A percentile compares a stretch with the other conserved stretches of the same genome.
Evolutionary conservation across 2,888 invertebrate genomes (phyloP).

Genomic region (Germaria angustata): DNA sequence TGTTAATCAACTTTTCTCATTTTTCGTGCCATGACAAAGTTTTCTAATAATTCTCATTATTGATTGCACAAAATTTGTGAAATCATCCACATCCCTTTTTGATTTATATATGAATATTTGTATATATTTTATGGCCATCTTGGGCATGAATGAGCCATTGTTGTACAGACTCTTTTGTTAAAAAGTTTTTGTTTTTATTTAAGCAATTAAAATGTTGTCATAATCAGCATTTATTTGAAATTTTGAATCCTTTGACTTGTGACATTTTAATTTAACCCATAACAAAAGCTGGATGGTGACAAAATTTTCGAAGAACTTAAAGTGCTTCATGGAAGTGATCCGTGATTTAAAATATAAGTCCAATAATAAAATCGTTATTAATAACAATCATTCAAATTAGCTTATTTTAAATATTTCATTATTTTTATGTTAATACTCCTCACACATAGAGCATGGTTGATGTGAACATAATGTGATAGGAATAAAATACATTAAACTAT

Average conservation of each 20-base stretch:
- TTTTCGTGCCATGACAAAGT: conserved; percentile 29
- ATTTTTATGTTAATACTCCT: too few relatives aligned
- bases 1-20: conserved; percentile 47
- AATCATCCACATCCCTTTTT: conserved; percentile 19
- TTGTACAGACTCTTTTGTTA: not conserved
- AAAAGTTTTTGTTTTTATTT: not conserved
- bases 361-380: too few relatives aligned
- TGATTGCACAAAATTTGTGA: conserved; percentile 37
- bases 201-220: conserved; percentile 64
- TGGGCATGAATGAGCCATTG: not conserved
- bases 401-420: too few relatives aligned
- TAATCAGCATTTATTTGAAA: conserved; percentile 39
- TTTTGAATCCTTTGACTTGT: conserved; percentile 35
- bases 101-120: too few relatives aligned
- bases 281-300: not conserved
- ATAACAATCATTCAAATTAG: too few relatives aligned
- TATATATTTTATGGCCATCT: not conserved
- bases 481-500: too few relatives aligned
- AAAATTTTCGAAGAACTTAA: not conserved
- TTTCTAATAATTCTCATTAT: conserved; percentile 52
- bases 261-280: not conserved
- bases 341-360: too few relatives aligned
- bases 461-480: too few relatives aligned
- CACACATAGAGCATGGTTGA: too few relatives aligned
- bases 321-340: too few relatives aligned